phyloP scores from a whole-genome alignment of 2,888 invertebrate species.

The Drosophila algonquin region DNA sequence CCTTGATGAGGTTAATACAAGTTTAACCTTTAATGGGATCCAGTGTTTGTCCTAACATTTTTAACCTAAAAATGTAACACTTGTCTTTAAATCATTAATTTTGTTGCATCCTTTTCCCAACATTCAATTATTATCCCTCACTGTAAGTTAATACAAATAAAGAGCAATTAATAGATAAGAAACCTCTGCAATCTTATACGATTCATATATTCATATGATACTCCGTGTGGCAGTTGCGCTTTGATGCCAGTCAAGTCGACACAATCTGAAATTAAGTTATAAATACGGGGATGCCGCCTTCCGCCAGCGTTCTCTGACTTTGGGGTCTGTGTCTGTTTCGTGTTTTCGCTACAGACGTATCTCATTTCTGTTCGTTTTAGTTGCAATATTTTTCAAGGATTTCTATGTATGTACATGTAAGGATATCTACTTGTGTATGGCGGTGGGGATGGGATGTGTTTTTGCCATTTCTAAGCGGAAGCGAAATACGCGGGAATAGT shows the following conservation, averaged over 20 bases:
- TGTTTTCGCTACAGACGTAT: slow-evolving; percentile 43
- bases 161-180: slow-evolving; percentile 1
- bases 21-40: too few relatives aligned
- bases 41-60: too few relatives aligned
- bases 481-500: slow-evolving; percentile 63
- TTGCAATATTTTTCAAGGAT: slow-evolving; percentile 53
- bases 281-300: slow-evolving; percentile 37
- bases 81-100: too few relatives aligned
- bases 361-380: slow-evolving; percentile 68
- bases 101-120: too few relatives aligned
- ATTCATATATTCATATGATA: not conserved
- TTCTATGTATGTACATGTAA: slow-evolving; percentile 31
- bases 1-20: not conserved
- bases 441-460: slow-evolving; percentile 41
- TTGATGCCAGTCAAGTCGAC: slow-evolving; percentile 17
- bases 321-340: not conserved
- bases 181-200: not conserved
- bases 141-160: not conserved
- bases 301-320: slow-evolving; percentile 20
- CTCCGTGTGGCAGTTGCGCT: slow-evolving; percentile 11
- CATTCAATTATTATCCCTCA: not conserved
- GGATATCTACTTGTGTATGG: slow-evolving; percentile 7
- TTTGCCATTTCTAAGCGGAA: slow-evolving; percentile 72
- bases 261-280: slow-evolving; percentile 56
- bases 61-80: too few relatives aligned